These are phyloP conservation scores for Zoroaster sp. DNA, from an alignment of 53 echinoderm and acorn worm genomes.

Conservation along the genomic window DNA sequence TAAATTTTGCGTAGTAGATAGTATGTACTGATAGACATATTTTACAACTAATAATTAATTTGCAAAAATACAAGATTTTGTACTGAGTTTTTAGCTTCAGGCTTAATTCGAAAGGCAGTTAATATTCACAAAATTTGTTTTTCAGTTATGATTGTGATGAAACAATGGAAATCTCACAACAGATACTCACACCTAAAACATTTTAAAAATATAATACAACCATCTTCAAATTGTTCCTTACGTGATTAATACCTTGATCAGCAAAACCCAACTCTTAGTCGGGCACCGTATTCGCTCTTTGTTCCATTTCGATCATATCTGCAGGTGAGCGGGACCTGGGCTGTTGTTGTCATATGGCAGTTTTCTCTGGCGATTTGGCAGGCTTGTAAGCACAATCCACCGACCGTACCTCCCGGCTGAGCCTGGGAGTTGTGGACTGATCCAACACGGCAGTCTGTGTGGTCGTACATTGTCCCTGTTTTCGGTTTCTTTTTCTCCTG, in stretches of 20 bases:
- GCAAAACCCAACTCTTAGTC: not conserved
- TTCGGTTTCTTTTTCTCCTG: slow-evolving; percentile 14
- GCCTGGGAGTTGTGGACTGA: slow-evolving; percentile 53
- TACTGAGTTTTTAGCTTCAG: not conserved
- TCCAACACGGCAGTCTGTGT: slow-evolving; percentile 70
- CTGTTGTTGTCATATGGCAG: slow-evolving; percentile 41
- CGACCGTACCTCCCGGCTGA: not conserved
- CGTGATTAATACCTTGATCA: no score
- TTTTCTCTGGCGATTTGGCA: slow-evolving; percentile 16
- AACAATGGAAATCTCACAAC: not conserved
- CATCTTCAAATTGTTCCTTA: not conserved
- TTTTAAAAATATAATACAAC: not conserved
- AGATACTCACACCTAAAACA: not conserved
- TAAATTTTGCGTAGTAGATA: no score
- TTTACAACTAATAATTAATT: not conserved
- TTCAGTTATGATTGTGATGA: not conserved
- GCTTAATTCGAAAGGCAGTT: not conserved
- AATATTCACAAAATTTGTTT: no score
- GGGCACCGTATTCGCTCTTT: not conserved
- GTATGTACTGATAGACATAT: no score
- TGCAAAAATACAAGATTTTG: no score
- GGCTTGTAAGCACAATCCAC: slow-evolving; percentile 29
- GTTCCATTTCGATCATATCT: slow-evolving; percentile 27
- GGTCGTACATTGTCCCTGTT: slow-evolving; percentile 45
- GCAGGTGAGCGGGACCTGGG: slow-evolving; percentile 15